phyloP scores from a whole-genome alignment of 2,797 vertebrate species.

The Chelidonichthys spinosus region DNA sequence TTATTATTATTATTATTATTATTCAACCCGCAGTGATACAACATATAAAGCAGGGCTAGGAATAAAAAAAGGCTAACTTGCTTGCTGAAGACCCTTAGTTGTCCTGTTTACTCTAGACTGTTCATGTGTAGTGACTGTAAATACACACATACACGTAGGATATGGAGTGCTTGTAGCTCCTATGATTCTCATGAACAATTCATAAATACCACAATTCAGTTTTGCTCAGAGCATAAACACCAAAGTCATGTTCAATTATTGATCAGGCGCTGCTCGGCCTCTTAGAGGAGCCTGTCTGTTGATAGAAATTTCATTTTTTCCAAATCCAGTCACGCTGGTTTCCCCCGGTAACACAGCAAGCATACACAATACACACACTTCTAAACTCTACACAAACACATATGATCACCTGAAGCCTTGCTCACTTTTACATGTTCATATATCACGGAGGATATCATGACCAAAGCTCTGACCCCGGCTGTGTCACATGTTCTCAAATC shows the following conservation, averaged over 20 bases:
- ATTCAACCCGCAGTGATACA: background rate
- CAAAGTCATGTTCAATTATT: constrained; percentile 65
- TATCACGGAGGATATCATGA: background rate
- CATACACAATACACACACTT: background rate
- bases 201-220: constrained; percentile 50
- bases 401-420: background rate
- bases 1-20: background rate
- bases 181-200: constrained; percentile 58
- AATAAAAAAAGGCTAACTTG: background rate
- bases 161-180: constrained; percentile 13
- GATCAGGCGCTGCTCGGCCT: constrained; percentile 35
- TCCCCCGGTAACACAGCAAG: constrained; percentile 16
- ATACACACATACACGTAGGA: constrained; percentile 1
- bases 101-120: background rate
- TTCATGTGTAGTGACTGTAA: too few species aligned
- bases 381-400: background rate
- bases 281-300: constrained; percentile 27
- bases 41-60: background rate
- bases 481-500: constrained; percentile 5
- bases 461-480: background rate
- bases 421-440: background rate
- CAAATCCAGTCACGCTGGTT: constrained; percentile 25
- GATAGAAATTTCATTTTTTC: constrained; percentile 39
- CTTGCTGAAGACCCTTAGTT: background rate
- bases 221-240: constrained; percentile 65